phyloP scores from a whole-genome alignment of 1,140 invertebrate species.

The Alviniconcha marisindica region DNA sequence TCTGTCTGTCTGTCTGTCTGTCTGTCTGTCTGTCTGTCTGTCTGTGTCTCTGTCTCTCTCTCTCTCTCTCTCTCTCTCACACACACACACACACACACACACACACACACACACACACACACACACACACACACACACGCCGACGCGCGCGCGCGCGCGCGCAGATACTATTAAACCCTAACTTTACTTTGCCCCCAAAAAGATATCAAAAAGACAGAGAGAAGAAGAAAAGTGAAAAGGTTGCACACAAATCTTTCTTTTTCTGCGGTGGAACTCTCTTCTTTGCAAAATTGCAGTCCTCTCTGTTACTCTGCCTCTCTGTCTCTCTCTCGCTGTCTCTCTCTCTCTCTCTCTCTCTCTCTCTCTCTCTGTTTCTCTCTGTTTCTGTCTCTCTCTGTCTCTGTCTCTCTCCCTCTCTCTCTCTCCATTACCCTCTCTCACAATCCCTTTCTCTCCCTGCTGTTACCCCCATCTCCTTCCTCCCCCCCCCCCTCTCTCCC shows the following conservation, averaged over 20 bases:
- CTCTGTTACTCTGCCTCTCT: constrained; percentile 10
- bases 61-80: too few species aligned
- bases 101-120: too few species aligned
- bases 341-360: not conserved
- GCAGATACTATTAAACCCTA: too few species aligned
- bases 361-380: not conserved
- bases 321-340: not conserved
- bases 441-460: not conserved
- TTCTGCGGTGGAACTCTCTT: not conserved
- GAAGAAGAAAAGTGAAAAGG: not conserved
- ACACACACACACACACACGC: too few species aligned
- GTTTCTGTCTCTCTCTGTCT: constrained; percentile 5
- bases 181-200: too few species aligned
- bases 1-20: too few species aligned
- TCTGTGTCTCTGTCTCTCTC: too few species aligned
- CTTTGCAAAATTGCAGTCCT: not conserved
- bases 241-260: not conserved
- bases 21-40: too few species aligned
- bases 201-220: not conserved
- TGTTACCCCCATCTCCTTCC: not conserved
- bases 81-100: too few species aligned
- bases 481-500: not conserved
- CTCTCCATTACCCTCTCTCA: not conserved
- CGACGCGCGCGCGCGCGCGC: too few species aligned
- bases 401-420: not conserved